These are phyloP conservation scores for Acanthisitta chloris DNA, from an alignment of 2,113 vertebrate genomes.

Conservation along the genomic window DNA sequence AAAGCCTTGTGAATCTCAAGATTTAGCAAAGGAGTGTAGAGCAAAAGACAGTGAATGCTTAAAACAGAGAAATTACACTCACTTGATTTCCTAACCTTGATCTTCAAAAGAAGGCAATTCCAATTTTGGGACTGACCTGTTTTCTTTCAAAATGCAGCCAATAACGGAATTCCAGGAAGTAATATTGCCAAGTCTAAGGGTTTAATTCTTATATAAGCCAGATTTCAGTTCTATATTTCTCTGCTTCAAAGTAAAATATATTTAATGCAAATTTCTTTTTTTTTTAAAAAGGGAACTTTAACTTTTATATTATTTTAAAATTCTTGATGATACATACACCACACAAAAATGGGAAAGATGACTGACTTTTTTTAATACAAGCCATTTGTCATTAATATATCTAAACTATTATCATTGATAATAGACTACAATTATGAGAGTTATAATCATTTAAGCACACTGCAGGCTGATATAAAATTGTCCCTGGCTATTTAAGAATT, in stretches of 20 bases:
- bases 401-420: not conserved
- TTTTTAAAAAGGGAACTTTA: not conserved
- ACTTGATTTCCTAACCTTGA: not conserved
- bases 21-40: not conserved
- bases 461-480: not conserved
- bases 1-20: not conserved
- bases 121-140: not conserved
- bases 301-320: not conserved
- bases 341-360: not conserved
- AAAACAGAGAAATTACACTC: not conserved
- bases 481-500: not conserved
- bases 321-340: not conserved
- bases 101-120: not conserved
- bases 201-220: not conserved
- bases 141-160: not conserved
- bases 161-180: not conserved
- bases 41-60: not conserved
- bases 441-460: not conserved
- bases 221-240: not conserved
- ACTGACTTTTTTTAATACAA: not conserved
- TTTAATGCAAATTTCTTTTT: not conserved
- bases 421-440: not conserved
- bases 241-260: not conserved
- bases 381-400: not conserved
- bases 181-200: not conserved